These are phyloP conservation scores for Thecophora atra DNA, from an alignment of 2,888 invertebrate species.

Conservation along the genomic window DNA sequence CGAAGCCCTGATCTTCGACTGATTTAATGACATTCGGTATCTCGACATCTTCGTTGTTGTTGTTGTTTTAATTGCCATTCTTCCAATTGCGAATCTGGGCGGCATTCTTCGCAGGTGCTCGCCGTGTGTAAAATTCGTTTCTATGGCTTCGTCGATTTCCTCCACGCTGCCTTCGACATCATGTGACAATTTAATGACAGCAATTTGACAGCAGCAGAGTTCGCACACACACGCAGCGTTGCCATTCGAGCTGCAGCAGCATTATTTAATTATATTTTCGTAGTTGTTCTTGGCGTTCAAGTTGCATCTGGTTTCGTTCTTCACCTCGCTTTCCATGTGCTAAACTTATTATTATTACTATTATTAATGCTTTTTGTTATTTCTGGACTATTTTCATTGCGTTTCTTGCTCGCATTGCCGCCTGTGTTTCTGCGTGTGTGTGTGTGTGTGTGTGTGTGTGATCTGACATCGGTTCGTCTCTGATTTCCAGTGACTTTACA, in stretches of 20 bases:
- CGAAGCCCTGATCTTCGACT: neutral
- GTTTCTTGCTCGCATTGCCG: conserved; percentile 7
- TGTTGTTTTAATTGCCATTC: neutral
- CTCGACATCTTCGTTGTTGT: neutral
- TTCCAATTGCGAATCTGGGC: neutral
- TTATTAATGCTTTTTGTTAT: conserved; percentile 17
- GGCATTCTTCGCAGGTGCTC: neutral
- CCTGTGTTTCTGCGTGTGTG: neutral
- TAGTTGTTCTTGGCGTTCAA: conserved; percentile 30
- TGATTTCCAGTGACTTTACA: conserved; percentile 32
- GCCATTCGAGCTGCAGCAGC: neutral
- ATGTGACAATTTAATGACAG: conserved; percentile 42
- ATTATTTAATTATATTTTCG: conserved; percentile 36
- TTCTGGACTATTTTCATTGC: conserved; percentile 3
- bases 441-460: conserved; percentile 31
- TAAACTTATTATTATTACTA: conserved; percentile 35
- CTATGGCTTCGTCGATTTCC: conserved; percentile 37
- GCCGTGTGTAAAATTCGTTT: neutral
- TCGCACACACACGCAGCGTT: conserved; percentile 3
- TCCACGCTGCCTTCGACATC: conserved; percentile 30
- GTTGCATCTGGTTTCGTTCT: neutral
- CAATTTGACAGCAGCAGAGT: conserved; percentile 40
- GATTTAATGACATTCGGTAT: no score
- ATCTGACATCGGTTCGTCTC: conserved; percentile 36
- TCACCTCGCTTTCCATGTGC: conserved; percentile 17